Evolutionary conservation across 1,140 invertebrate species (phyloP), one percentile per base, ranked within the genome.

Genomic region (Anastrepha obliqua): DNA sequence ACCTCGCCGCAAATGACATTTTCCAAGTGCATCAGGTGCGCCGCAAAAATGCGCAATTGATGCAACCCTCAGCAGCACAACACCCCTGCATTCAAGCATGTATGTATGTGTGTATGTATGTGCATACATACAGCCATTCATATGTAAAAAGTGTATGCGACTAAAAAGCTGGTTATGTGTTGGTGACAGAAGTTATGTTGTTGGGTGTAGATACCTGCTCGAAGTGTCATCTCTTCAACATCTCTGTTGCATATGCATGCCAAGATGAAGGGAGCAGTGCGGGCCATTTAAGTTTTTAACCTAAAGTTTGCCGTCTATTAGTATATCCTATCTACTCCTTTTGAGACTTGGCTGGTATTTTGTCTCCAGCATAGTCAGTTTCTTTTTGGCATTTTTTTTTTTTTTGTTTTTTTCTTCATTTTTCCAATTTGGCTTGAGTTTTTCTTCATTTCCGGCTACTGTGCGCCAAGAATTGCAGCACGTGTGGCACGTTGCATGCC

Each of bases 391-490:
- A 17, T 70, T 70, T 70, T 39, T 42, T 42, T 1, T 29, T 70
- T 70, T 3, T 9, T 39, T 42, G 4, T 0, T 42, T 20, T 55
- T 55, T 51, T 55, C 20, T 58, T 3, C n/a, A 29, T 42, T 58
- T 55, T 81, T 81, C 51, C 85, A 60, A 62, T 86, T 60, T n/a
- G 85, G 44, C 62, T 86, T 65, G 85, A 86, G 85, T 62, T 86
- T 60, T 86, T 86, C 62, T 86, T 86, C 85, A 65, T 86, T 86
- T 65, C 74, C 74, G 74, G 74, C 74, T 81, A 47, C 47, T 81
- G n/a, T 81, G 51, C 74, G 44, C 74, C 15, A 81, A 55, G 74
- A 55, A 81, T 81, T 55, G 74, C 47, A 1, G 74, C 74, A 81
- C 74, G 74, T 81, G 74, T 81, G 74, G 47, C 74, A 81, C 74